Evolutionary conservation across 2,888 invertebrate genomes (phyloP), one percentile per base, ranked within the genome.

Genomic region (Agelastica alni): DNA sequence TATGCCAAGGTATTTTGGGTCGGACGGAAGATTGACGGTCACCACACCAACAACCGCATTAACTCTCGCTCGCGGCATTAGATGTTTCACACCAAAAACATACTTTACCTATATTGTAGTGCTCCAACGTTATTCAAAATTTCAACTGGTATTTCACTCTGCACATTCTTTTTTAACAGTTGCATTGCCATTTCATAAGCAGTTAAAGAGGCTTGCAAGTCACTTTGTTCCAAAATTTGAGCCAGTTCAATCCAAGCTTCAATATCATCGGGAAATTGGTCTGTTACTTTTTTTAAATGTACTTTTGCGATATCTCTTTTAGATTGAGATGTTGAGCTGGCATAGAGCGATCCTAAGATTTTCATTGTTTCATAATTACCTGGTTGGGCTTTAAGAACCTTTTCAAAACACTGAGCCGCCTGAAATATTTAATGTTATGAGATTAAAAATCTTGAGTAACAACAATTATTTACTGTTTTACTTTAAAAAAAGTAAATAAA

Each of bases 291-390:
- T 73, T 93, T 91, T 45, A 99, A 80, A 76, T 96, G 94, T 67
- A 91, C 91, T 73, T 94, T 90, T 0, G 97, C 97, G 60, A 93
- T 92, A 66, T 96, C 95, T 5, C 96, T 82, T 75, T 94, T 93
- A 0, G 93, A 88, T 72, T 94, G 93, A 2, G 92, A 93, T 10
- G 85, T 81, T 0, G 93, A 93, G 70, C 87, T 90, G 0, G 98
- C 96, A 75, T 99, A 99, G 0, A 99, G 79, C 0, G 97, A 96
- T 1, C 98, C 99, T 6, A 99, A 83, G 65, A 99, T 98, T 80
- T 99, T 99, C 95, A 99, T 96, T 0, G 99, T 97, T 77, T 99
- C 99, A 71, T 97, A 97, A 80, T 99, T 99, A 26, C 94, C 95
- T 0, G 98, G 96, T 74, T 96, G 94, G 0, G 88, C 92, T 80